Conservation (phyloP, 37 sponge, comb jelly and placozoan species). For the Petrosia ficiformis region DNA sequence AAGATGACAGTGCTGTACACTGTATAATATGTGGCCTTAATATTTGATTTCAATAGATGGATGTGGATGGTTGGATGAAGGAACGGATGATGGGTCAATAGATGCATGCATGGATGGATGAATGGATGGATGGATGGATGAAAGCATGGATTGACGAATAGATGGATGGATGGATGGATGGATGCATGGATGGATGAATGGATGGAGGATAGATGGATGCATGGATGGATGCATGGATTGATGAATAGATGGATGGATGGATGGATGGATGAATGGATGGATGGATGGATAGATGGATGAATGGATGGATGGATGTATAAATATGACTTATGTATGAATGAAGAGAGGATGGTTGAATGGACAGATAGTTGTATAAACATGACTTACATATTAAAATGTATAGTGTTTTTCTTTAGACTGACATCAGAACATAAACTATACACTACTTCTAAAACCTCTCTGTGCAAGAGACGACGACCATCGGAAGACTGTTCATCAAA, state of each 20-base stretch:
- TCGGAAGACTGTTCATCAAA: conserved; percentile 9
- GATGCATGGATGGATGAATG: too few species aligned
- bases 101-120: too few species aligned
- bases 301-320: conserved; percentile 1
- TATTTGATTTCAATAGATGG: background rate
- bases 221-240: background rate
- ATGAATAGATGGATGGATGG: conserved; percentile 20
- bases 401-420: conserved; percentile 41
- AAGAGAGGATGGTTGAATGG: background rate
- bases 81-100: too few species aligned
- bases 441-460: conserved; percentile 47
- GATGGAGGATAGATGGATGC: conserved; percentile 1
- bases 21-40: too few species aligned
- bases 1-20: too few species aligned
- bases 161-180: too few species aligned
- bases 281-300: background rate
- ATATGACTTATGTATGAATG: background rate
- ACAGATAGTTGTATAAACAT: too few species aligned
- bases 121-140: too few species aligned
- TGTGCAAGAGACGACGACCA: conserved; percentile 14
- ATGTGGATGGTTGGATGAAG: background rate
- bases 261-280: conserved; percentile 6
- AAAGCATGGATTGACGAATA: too few species aligned
- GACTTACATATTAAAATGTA: conserved; percentile 43
- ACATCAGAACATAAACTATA: conserved; percentile 65